Conservation (phyloP, 2,797 vertebrate species). For the Oreortyx pictus region DNA sequence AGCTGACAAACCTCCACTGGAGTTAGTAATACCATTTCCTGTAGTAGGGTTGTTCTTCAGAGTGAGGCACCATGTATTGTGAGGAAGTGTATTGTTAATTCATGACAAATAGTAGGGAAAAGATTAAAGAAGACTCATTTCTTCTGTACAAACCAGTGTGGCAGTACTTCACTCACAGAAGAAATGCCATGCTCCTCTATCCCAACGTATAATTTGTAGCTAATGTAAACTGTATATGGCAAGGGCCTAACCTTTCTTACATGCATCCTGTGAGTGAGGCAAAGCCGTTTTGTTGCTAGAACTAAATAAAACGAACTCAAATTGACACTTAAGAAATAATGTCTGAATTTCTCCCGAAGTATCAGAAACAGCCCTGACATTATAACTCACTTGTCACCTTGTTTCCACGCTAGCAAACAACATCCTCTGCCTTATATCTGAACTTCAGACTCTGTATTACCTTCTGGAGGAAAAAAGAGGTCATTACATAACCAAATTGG, state of each 20-base stretch:
- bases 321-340: background rate
- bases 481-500: slow-evolving; percentile 64
- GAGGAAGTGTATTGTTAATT: background rate
- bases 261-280: background rate
- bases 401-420: slow-evolving; percentile 54
- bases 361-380: slow-evolving; percentile 36
- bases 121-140: slow-evolving; percentile 17
- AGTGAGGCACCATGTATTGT: background rate
- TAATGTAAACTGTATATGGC: slow-evolving; percentile 2
- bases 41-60: background rate
- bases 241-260: slow-evolving; percentile 19
- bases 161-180: background rate
- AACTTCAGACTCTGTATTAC: slow-evolving; percentile 21
- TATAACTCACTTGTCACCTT: slow-evolving; percentile 37
- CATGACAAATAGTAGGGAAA: background rate
- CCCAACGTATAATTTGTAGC: slow-evolving; percentile 31
- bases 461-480: slow-evolving; percentile 39
- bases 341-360: slow-evolving; percentile 12
- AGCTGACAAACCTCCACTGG: background rate
- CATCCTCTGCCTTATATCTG: slow-evolving; percentile 37
- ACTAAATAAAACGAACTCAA: slow-evolving; percentile 47
- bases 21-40: background rate
- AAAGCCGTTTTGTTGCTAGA: slow-evolving; percentile 25
- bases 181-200: background rate
- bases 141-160: background rate